Conservation (phyloP, 2,888 invertebrate genomes). For the Dolichopus griseipennis region DNA sequence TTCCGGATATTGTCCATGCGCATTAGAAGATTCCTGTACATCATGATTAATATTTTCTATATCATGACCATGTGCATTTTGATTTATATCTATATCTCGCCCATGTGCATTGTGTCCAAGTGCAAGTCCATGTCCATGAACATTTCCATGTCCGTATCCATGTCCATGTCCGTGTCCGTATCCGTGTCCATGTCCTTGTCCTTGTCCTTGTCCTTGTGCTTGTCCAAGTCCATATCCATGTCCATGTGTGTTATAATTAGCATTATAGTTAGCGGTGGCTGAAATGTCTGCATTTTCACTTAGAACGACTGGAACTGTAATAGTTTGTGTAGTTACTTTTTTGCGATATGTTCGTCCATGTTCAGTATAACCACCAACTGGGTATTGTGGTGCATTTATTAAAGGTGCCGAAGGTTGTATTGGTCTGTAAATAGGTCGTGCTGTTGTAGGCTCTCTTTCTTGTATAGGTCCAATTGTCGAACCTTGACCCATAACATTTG, state of each 20-base stretch:
- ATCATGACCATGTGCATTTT: no score
- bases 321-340: slow-evolving; percentile 23
- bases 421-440: slow-evolving; percentile 17
- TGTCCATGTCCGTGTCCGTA: no score
- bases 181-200: slow-evolving; percentile 18
- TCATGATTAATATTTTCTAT: no score
- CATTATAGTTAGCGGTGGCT: slow-evolving; percentile 13
- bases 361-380: slow-evolving; percentile 21
- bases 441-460: slow-evolving; percentile 19
- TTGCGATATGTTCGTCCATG: slow-evolving; percentile 25
- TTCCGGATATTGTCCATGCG: neutral
- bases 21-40: no score
- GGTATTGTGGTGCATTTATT: slow-evolving; percentile 12
- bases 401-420: slow-evolving; percentile 13
- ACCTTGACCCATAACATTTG: slow-evolving; percentile 31
- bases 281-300: slow-evolving; percentile 15
- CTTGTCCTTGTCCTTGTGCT: neutral
- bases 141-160: slow-evolving; percentile 9
- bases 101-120: no score
- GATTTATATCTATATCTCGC: no score
- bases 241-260: slow-evolving; percentile 11
- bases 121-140: no score
- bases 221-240: slow-evolving; percentile 9
- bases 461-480: slow-evolving; percentile 18
- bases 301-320: slow-evolving; percentile 22